Evolutionary conservation across 2,113 vertebrate genomes (phyloP).

Genomic region (Ovis aries): DNA sequence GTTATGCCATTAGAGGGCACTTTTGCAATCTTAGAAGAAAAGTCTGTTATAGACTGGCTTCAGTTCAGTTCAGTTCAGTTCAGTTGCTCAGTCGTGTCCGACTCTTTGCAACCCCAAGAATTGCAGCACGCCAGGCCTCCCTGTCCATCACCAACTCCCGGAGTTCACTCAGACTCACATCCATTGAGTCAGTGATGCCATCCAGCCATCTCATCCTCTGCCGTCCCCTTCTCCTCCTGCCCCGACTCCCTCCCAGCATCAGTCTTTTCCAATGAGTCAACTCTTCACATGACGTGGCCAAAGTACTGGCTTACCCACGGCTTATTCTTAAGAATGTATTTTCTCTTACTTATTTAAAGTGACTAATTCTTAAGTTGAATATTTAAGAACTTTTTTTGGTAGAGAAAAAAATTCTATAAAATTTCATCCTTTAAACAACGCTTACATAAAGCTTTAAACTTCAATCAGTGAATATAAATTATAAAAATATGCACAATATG

Average conservation of each 20-base stretch:
- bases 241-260: no score
- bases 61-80: no score
- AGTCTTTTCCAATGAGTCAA: no score
- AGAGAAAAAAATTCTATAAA: constrained; percentile 48
- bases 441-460: constrained; percentile 26
- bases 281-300: no score
- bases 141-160: no score
- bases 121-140: no score
- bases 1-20: constrained; percentile 77
- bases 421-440: constrained; percentile 36
- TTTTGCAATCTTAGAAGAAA: constrained; percentile 74
- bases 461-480: background rate
- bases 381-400: constrained; percentile 64
- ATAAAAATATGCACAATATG: background rate
- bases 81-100: no score
- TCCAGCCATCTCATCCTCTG: no score
- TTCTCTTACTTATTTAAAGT: constrained; percentile 25
- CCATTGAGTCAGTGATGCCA: no score
- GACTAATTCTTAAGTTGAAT: constrained; percentile 52
- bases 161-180: no score
- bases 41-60: constrained; percentile 32
- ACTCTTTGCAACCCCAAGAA: no score
- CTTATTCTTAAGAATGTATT: constrained; percentile 47
- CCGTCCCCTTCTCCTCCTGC: no score
- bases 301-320: constrained; percentile 33